Evolutionary conservation across 2,113 vertebrate species (phyloP).

Genomic region (Gnathonemus echidnorhynchus): DNA sequence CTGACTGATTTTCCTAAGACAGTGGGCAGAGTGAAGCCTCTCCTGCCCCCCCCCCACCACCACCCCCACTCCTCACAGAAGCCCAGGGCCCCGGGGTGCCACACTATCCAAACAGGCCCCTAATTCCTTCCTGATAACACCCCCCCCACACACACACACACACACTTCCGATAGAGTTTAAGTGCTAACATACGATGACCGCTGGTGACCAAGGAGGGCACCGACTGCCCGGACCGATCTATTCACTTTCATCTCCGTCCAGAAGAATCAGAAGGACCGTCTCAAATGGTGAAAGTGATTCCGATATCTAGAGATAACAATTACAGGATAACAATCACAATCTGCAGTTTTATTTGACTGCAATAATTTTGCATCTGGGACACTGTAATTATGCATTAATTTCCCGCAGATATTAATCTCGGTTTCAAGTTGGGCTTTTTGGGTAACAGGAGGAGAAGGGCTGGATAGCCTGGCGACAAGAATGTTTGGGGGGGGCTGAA

Average conservation of each 20-base stretch:
- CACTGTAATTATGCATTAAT: not conserved
- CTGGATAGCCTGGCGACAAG: not conserved
- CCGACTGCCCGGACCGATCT: not conserved
- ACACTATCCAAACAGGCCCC: not conserved
- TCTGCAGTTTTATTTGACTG: not conserved
- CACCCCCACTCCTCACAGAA: not conserved
- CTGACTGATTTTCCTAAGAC: not conserved
- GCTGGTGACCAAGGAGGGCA: not conserved
- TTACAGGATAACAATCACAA: not conserved
- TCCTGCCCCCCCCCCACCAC: not conserved
- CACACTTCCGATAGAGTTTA: not conserved
- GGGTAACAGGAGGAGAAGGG: not conserved
- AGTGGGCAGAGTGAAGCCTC: not conserved
- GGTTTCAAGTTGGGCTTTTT: not conserved
- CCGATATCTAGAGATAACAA: not conserved
- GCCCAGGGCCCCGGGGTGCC: not conserved
- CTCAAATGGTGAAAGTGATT: not conserved
- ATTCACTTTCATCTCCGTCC: not conserved
- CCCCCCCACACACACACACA: not conserved
- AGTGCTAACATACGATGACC: not conserved
- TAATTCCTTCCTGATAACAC: not conserved
- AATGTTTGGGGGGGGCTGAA: not conserved
- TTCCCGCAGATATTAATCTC: not conserved
- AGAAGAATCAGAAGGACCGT: not conserved
- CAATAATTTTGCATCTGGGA: not conserved